Evolutionary conservation across 2,888 invertebrate species (phyloP), one percentile per base, ranked within the genome.

Genomic region (Leucophenga montana): DNA sequence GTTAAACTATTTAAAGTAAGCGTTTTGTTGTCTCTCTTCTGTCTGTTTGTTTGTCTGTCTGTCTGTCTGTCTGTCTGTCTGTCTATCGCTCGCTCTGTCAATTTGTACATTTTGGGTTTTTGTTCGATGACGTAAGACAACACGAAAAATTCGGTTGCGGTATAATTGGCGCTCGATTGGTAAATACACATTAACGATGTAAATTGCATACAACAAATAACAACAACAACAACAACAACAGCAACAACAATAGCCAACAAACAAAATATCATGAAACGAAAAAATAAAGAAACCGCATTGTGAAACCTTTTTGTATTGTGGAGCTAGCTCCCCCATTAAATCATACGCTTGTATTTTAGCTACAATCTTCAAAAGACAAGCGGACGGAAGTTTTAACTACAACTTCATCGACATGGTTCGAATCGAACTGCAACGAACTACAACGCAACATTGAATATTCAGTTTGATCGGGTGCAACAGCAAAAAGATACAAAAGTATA

Each of bases 81-180:
- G 53, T 65, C 27, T n/a, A 27, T 65, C 18, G 13, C 31, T 65
- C n/a, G 50, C 27, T 50, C 22, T 53, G 66, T 33, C 16, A 16
- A 48, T 27, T 66, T 62, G 54, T 71, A 73, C 71, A 69, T 22
- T 20, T 44, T 64, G 18, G 64, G 20, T n/a, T 64, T 50, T 44
- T 18, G 46, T 62, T 20, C 22, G 14, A 62, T 62, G 62, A 62
- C 20, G 62, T 62, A 62, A 62, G 3, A 16, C n/a, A 5, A 31
- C 20, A 18, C 22, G 22, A 18, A 57, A 57, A 46, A 22, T 33
- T 62, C 22, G 62, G 62, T 62, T 62, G 62, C 48, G 62, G 57
- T 69, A 75, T 81, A 83, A 81, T 81, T 83, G 82, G 80, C 82
- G 76, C 78, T 75, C 77, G 79, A 80, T 80, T 80, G 80, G 80